These are phyloP conservation scores for Hestina assimilis DNA, from an alignment of 1,140 invertebrate species.

Conservation along the genomic window DNA sequence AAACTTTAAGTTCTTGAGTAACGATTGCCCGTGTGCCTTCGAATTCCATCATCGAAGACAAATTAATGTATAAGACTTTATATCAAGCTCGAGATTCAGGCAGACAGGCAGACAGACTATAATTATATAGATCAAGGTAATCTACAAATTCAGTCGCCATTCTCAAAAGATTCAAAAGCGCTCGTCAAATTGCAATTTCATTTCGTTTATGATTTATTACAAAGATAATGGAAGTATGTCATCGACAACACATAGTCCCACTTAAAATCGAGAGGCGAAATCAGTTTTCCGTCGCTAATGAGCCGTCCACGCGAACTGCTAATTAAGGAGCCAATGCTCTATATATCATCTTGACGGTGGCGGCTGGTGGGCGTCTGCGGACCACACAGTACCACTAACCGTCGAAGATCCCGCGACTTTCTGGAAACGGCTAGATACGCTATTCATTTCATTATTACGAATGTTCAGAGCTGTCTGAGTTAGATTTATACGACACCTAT, in stretches of 20 bases:
- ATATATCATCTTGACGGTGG: slow-evolving; percentile 12
- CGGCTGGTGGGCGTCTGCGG: slow-evolving; percentile 17
- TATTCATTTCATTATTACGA: slow-evolving; percentile 17
- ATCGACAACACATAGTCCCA: background rate
- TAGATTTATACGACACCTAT: slow-evolving; percentile 12
- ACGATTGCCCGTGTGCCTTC: too few species aligned
- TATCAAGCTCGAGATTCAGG: too few species aligned
- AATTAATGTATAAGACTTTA: too few species aligned
- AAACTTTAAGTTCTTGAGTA: too few species aligned
- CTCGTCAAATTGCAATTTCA: too few species aligned
- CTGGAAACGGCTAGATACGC: slow-evolving; percentile 20
- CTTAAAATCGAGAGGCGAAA: background rate
- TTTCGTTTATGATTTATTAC: too few species aligned
- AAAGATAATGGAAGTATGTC: background rate
- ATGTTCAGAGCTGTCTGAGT: too few species aligned
- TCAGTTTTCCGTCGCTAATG: slow-evolving; percentile 8
- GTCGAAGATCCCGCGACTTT: slow-evolving; percentile 2
- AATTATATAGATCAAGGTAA: too few species aligned
- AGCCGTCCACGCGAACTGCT: slow-evolving; percentile 7
- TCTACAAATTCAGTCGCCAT: too few species aligned
- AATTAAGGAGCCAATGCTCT: slow-evolving; percentile 10
- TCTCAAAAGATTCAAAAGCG: too few species aligned
- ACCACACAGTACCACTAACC: slow-evolving; percentile 14
- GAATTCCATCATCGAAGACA: too few species aligned
- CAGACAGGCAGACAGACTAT: too few species aligned